Evolutionary conservation across 2,888 invertebrate species (phyloP), one percentile per base, ranked within the genome.

Genomic region (Hyles lineata): DNA sequence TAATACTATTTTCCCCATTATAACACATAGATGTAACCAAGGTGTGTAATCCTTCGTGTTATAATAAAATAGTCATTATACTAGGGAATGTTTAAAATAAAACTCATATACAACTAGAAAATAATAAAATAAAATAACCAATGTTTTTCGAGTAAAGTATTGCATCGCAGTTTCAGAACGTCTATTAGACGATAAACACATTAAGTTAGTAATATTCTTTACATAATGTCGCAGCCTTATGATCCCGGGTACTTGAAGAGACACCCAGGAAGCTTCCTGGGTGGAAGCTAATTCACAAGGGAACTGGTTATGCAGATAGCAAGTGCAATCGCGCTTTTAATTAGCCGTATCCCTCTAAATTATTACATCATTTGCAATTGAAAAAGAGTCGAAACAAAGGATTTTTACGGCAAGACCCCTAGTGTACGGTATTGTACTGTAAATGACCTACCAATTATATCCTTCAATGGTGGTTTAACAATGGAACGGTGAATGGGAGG

Each of bases 401-500:
- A 50, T 50, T 67, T 67, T 67, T 67, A 50, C 43, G 67, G 7
- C 35, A 63, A 32, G 32, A 25, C 35, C 23, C 71, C n/a, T 59
- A 17, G 43, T 60, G 43, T 71, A 60, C 71, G 35, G 43, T 59
- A 63, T 43, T 67, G 67, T 67, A 67, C 43, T 21, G 67, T 67
- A 50, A 67, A 67, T 50, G 67, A 50, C 67, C 67, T 50, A 21
- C 67, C 67, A 50, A 67, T 67, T 67, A 67, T 67, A 67, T 67
- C 67, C 67, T 67, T 67, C 67, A 67, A 67, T 67, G 83, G 82
- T 82, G 80, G 79, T 72, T 75, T 74, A 80, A 87, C 84, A 87
- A 87, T 85, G 80, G 75, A 71, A 76, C 81, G 83, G 83, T 86
- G 81, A 80, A 78, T 60, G 76, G 55, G 72, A 63, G 60, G 69